phyloP scores from a whole-genome alignment of 2,113 vertebrate genomes.

The Callaeas wilsoni region DNA sequence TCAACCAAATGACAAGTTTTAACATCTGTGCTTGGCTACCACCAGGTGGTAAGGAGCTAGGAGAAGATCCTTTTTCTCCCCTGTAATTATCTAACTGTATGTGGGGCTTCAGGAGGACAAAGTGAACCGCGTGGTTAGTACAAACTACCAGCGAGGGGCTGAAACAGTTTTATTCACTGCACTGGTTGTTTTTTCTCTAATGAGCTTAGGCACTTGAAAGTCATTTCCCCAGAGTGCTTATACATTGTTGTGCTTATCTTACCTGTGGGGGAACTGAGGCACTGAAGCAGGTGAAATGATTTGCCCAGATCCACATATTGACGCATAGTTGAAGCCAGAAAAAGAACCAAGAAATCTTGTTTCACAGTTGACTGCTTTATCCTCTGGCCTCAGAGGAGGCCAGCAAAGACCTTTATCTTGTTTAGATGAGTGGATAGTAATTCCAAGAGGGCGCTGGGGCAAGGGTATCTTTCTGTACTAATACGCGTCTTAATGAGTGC shows the following conservation, averaged over 20 bases:
- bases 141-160: background rate
- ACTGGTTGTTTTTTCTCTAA: background rate
- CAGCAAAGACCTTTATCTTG: slow-evolving; percentile 40
- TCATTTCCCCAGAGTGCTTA: slow-evolving; percentile 9
- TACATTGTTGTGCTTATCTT: slow-evolving; percentile 11
- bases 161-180: background rate
- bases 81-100: background rate
- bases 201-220: slow-evolving; percentile 18
- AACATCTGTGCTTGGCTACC: background rate
- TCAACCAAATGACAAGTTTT: background rate
- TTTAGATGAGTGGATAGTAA: slow-evolving; percentile 39
- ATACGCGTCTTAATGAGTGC: slow-evolving; percentile 17
- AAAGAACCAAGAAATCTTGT: slow-evolving; percentile 44
- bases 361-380: slow-evolving; percentile 45
- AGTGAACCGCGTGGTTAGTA: background rate
- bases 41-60: background rate
- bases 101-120: background rate
- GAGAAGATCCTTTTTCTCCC: background rate
- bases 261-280: slow-evolving; percentile 42
- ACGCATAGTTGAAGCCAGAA: background rate
- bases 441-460: background rate
- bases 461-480: slow-evolving; percentile 29
- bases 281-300: slow-evolving; percentile 26
- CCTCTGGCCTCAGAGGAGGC: slow-evolving; percentile 9
- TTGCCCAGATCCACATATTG: slow-evolving; percentile 2